phyloP scores from a whole-genome alignment of 2,113 vertebrate genomes.

The Lutjanus erythropterus region DNA sequence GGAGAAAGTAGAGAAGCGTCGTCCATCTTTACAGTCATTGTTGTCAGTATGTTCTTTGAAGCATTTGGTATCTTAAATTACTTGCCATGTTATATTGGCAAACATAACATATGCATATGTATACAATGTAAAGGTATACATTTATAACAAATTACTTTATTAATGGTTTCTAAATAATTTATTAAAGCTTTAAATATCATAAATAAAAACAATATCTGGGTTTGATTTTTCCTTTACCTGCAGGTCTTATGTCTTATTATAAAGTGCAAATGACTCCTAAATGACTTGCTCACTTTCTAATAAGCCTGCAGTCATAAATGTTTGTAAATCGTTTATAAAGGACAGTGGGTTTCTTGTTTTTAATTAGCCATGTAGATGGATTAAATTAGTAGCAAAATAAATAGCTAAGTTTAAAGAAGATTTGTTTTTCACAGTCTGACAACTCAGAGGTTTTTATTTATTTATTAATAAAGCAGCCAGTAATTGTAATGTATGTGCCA shows the following conservation, averaged over 20 bases:
- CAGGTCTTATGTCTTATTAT: background rate
- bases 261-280: background rate
- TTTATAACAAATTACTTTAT: background rate
- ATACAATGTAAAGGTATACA: background rate
- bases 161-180: no score
- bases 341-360: background rate
- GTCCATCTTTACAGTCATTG: no score
- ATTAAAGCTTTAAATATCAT: background rate
- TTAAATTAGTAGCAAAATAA: background rate
- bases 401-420: background rate
- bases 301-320: no score
- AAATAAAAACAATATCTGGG: background rate
- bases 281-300: background rate
- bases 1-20: no score
- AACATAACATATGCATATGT: background rate
- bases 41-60: no score
- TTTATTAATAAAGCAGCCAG: background rate
- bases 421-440: background rate
- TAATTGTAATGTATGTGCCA: background rate
- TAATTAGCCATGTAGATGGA: background rate
- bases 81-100: background rate
- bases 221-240: no score
- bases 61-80: background rate
- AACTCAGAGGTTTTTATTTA: background rate
- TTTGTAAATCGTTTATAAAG: background rate